Conservation (phyloP, 1,140 invertebrate species). For the Cotesia vestalis region DNA sequence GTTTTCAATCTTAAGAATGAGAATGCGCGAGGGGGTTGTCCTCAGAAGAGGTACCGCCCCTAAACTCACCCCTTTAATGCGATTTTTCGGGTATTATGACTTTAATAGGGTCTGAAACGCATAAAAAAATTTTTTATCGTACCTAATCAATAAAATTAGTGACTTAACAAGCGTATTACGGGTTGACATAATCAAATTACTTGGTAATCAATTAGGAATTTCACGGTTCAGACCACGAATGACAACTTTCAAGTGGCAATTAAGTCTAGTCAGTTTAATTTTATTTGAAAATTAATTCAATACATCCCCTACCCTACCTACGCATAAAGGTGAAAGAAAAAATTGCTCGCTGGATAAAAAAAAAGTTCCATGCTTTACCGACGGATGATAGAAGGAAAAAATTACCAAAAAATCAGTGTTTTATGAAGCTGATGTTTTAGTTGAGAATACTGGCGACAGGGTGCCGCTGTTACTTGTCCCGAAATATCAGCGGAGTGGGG, state of each 20-base stretch:
- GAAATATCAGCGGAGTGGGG: not conserved
- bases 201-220: not conserved
- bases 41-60: constrained; percentile 60
- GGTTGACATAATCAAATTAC: constrained; percentile 41
- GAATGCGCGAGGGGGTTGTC: constrained; percentile 60
- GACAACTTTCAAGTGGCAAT: too few species aligned
- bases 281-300: not conserved
- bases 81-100: too few species aligned
- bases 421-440: not conserved
- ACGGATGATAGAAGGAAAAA: constrained; percentile 27
- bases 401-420: not conserved
- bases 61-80: constrained; percentile 32
- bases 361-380: constrained; percentile 17
- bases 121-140: constrained; percentile 58
- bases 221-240: too few species aligned
- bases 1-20: constrained; percentile 48
- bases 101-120: too few species aligned
- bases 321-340: not conserved
- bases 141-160: constrained; percentile 37
- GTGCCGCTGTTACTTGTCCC: constrained; percentile 12
- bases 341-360: constrained; percentile 12
- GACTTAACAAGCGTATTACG: constrained; percentile 14
- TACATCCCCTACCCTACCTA: too few species aligned
- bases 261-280: not conserved
- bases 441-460: not conserved